Evolutionary conservation across 1,140 invertebrate genomes (phyloP), one percentile per base, ranked within the genome.

Genomic region (Drosophila obscura): DNA sequence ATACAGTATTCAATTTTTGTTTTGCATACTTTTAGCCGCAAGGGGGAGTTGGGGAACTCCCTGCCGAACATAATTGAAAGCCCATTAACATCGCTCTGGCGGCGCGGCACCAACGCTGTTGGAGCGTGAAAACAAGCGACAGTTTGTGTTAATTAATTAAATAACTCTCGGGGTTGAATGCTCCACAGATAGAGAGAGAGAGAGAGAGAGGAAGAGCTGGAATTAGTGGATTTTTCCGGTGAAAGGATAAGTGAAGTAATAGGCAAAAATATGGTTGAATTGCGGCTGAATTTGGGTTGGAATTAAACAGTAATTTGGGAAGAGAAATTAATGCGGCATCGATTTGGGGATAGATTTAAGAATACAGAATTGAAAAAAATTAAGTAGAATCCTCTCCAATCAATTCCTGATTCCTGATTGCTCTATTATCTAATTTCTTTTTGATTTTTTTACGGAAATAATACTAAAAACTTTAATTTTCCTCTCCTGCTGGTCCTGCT

Each of bases 71-170:
- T 81, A 85, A 85, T 87, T 85, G 77, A 77, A 81, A 78, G 82
- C 64, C 77, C 78, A 82, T 87, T 85, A 77, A 85, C 82, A 77
- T 69, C 57, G 57, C 71, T 77, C 35, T 39, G 35, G 4, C 35
- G 35, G 9, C 11, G 35, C 35, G 35, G 35, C 35, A 11, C 9
- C 35, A 39, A 39, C 35, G 11, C 66, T 78, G 59, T 44, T 81
- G 78, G 72, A 74, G 82, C 82, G 81, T 87, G 52, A 81, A 39
- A 87, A 78, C 78, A 74, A 72, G 64, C 65, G 77, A 71, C 82
- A 78, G 49, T 80, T 85, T 63, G 67, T 85, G 77, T 84, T 85
- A 85, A 85, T 85, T 84, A 85, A 80, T 87, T 85, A 78, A 87
- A 87, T 55, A 84, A 66, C 77, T 78, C 72, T 59, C 19, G 49